Percentiles rank a stretch among this genome's conserved stretches.
Evolutionary conservation across 2,797 vertebrate genomes (phyloP).

Genomic region (Clarias fuscus): DNA sequence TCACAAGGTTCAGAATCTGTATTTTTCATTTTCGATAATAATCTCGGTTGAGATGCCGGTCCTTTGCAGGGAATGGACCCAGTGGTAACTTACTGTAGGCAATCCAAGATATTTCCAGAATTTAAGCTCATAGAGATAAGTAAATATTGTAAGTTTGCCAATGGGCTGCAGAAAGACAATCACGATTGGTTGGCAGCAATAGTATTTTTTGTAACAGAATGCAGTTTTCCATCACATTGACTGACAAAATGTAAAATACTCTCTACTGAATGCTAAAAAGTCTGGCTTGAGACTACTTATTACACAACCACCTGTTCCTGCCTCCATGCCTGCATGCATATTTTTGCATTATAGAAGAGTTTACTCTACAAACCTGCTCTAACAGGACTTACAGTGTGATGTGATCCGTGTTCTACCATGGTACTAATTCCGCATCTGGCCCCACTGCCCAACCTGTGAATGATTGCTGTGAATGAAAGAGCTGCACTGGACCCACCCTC

Average conservation of each 20-base stretch:
- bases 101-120: neutral
- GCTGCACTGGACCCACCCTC: conserved; percentile 58
- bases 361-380: conserved; percentile 23
- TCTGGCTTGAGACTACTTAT: conserved; percentile 14
- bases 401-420: neutral
- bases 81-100: neutral
- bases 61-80: neutral
- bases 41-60: neutral
- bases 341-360: conserved; percentile 27
- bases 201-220: neutral
- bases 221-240: neutral
- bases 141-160: neutral
- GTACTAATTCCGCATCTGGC: conserved; percentile 25
- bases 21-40: neutral
- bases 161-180: neutral
- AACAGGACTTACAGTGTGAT: conserved; percentile 35
- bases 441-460: conserved; percentile 22
- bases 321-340: conserved; percentile 52
- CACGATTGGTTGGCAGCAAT: neutral
- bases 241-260: neutral
- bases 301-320: conserved; percentile 28
- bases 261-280: neutral
- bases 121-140: neutral
- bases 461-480: conserved; percentile 53
- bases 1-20: neutral